Evolutionary conservation across 2,888 invertebrate species (phyloP).

Genomic region (Lycophotia porphyrea): DNA sequence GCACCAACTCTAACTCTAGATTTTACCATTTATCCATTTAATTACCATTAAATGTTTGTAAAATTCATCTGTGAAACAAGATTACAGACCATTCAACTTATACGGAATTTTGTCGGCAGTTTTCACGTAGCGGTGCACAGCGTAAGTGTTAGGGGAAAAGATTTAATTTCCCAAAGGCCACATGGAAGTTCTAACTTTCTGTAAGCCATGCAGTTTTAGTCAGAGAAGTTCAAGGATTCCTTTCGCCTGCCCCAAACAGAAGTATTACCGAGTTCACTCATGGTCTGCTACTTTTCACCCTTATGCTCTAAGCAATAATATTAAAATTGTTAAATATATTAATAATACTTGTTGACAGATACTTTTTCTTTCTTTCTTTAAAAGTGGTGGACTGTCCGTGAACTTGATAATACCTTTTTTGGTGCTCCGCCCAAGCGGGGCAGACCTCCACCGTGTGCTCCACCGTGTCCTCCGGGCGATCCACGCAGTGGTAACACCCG

Average conservation of each 20-base stretch:
- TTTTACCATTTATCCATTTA: background rate
- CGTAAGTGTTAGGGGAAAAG: background rate
- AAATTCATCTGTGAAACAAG: background rate
- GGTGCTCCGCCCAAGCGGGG: too few species aligned
- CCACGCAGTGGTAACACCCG: too few species aligned
- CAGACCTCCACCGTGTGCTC: too few species aligned
- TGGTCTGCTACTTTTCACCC: too few species aligned
- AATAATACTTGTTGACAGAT: too few species aligned
- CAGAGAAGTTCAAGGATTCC: background rate
- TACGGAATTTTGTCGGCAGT: background rate
- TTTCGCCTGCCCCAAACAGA: background rate
- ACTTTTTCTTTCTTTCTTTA: too few species aligned
- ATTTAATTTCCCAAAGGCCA: conserved; percentile 41
- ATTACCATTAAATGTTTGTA: background rate
- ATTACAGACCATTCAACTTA: background rate
- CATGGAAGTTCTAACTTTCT: conserved; percentile 12
- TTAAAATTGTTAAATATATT: too few species aligned
- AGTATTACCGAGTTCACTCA: background rate
- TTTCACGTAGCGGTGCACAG: conserved; percentile 8
- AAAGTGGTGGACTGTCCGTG: too few species aligned
- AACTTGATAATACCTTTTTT: too few species aligned
- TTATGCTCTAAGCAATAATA: too few species aligned
- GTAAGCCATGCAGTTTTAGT: conserved; percentile 1
- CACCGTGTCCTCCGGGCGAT: too few species aligned
- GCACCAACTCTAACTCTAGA: background rate